Evolutionary conservation across 1,140 invertebrate species (phyloP).

Genomic region (Phymorhynchus buccinoides): DNA sequence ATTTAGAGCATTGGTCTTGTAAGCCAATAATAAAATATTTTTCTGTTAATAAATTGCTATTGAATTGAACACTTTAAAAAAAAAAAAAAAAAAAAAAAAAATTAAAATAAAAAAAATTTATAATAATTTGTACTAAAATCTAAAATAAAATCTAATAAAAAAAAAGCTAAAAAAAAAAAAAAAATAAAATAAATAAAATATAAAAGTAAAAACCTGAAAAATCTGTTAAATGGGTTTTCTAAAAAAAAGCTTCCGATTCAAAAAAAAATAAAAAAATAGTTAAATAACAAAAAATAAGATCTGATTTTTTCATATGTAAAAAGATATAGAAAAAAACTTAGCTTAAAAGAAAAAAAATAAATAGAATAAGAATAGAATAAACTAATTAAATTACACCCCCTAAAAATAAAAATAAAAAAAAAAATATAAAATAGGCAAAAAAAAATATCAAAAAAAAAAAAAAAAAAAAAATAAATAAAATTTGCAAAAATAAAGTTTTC

Average conservation of each 20-base stretch:
- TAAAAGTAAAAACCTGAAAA: neutral
- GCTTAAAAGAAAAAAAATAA: neutral
- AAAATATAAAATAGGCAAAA: constrained; percentile 9
- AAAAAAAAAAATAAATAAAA: neutral
- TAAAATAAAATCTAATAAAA: neutral
- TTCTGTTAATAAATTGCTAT: neutral
- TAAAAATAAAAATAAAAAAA: neutral
- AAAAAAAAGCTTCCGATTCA: constrained; percentile 1
- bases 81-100: neutral
- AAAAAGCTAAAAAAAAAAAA: neutral
- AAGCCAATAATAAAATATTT: neutral
- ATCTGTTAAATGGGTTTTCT: neutral
- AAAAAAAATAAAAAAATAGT: neutral
- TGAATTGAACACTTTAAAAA: neutral
- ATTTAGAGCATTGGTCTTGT: constrained; percentile 1
- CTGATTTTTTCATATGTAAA: neutral
- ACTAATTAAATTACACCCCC: neutral
- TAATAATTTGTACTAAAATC: neutral
- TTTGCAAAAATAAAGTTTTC: constrained; percentile 7
- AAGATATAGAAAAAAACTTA: neutral
- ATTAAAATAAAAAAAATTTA: neutral
- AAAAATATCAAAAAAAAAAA: constrained; percentile 3
- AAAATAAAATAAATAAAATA: neutral
- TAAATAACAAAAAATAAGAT: neutral
- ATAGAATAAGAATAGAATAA: neutral